Evolutionary conservation across 2,888 invertebrate species (phyloP), one percentile per base, ranked within the genome.

Genomic region (Oscheius myriophilus): DNA sequence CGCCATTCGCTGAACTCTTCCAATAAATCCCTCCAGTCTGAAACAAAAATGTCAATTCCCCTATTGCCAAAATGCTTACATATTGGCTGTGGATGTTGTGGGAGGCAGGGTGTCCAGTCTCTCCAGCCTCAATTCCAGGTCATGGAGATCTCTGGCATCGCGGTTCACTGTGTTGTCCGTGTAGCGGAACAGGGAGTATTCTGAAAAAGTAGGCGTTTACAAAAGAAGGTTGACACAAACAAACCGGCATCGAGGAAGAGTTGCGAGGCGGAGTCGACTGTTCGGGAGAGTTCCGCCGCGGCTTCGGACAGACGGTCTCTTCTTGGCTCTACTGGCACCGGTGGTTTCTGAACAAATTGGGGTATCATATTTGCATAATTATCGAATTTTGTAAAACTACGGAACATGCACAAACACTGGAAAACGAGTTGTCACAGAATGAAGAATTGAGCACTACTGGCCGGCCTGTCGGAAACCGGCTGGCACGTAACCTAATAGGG

Each of bases 41-140:
- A 58, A 43, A 21, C 12, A 1, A 14, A 23, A 43, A 16, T 25
- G 3, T 49, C 9, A 18, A 18, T 16, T n/a, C 2, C 18, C 7
- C 9, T 49, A 11, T 18, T 16, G 11, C 21, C 4, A 58, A 39
- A 7, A 7, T 43, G 11, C 39, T 33, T 33, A 33, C 33, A 33
- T 33, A 33, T 33, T 33, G 33, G 9, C 4, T 33, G 33, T 33
- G 33, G 33, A 33, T 33, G 33, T 33, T 3, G 33, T 33, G 3
- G 33, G 33, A 9, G 61, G 61, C n/a, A 55, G 26, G n/a, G 43
- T 18, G 16, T 65, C 57, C 14, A 65, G 43, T n/a, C 65, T 43
- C 4, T 65, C 41, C 16, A 65, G 12, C 43, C 55, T 54, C 21
- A 65, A 45, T 18, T 51, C 42, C 14, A 55, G 26, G 7, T 42